Percentiles rank a stretch among this genome's conserved stretches.
phyloP scores from a whole-genome alignment of 2,113 vertebrate species.

The Cairina moschata region DNA sequence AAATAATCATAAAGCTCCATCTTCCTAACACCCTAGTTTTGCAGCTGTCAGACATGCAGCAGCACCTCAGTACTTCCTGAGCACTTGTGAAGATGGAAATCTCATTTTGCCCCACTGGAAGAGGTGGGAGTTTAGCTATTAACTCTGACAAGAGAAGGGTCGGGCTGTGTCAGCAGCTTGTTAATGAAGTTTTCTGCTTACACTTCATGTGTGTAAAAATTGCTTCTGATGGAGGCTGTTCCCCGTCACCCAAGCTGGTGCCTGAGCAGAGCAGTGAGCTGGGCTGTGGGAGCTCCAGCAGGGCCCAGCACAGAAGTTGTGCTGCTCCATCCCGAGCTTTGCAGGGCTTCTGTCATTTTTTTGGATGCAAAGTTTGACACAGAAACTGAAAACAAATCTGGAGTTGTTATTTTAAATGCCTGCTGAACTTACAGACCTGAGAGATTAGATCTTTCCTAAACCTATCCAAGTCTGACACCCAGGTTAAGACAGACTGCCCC shows the following conservation, averaged over 20 bases:
- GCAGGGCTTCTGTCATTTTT: not conserved
- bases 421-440: not conserved
- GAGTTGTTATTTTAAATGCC: not conserved
- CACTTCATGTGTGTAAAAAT: not conserved
- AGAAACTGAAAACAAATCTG: not conserved
- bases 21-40: not conserved
- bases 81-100: not conserved
- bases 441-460: not conserved
- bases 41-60: not conserved
- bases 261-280: accelerated
- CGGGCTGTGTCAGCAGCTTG: not conserved
- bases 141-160: not conserved
- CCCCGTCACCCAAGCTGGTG: not conserved
- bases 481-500: not conserved
- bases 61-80: not conserved
- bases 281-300: not conserved
- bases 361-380: not conserved
- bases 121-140: not conserved
- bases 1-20: not conserved
- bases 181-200: not conserved
- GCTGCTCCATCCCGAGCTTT: not conserved
- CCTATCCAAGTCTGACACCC: not conserved
- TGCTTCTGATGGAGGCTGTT: not conserved
- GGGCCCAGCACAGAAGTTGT: not conserved
- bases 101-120: not conserved